phyloP scores from a whole-genome alignment of 1,140 invertebrate species.

The Musca vetustissima region DNA sequence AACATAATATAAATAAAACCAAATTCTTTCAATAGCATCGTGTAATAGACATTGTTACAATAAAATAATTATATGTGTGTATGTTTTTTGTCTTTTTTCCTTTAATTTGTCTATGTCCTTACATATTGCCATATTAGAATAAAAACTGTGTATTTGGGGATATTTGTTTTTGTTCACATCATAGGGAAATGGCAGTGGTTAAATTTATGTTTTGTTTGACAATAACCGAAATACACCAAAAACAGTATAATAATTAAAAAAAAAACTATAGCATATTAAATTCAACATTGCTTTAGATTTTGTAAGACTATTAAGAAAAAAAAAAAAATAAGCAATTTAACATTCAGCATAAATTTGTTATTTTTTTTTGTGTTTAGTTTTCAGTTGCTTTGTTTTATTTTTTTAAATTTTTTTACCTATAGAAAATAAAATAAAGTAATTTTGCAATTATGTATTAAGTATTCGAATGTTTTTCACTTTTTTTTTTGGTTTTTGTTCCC shows the following conservation, averaged over 20 bases:
- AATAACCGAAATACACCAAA: constrained; percentile 4
- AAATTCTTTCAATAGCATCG: too few species aligned
- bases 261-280: constrained; percentile 1
- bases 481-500: constrained; percentile 8
- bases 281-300: too few species aligned
- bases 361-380: too few species aligned
- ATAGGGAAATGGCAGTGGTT: constrained; percentile 17
- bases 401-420: neutral
- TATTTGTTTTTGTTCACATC: neutral
- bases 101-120: too few species aligned
- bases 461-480: constrained; percentile 1
- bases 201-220: constrained; percentile 1
- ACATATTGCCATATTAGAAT: too few species aligned
- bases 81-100: too few species aligned
- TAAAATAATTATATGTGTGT: too few species aligned
- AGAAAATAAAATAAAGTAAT: constrained; percentile 3
- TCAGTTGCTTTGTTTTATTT: too few species aligned
- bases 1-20: too few species aligned
- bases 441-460: constrained; percentile 1
- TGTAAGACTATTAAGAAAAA: constrained; percentile 2
- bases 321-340: neutral
- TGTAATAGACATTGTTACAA: too few species aligned
- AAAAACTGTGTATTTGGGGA: too few species aligned
- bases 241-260: neutral
- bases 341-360: neutral